Percentiles rank a stretch among this genome's conserved stretches.
These are phyloP conservation scores for Aphodius sticticus DNA, from an alignment of 2,888 invertebrate species.

Conservation along the genomic window DNA sequence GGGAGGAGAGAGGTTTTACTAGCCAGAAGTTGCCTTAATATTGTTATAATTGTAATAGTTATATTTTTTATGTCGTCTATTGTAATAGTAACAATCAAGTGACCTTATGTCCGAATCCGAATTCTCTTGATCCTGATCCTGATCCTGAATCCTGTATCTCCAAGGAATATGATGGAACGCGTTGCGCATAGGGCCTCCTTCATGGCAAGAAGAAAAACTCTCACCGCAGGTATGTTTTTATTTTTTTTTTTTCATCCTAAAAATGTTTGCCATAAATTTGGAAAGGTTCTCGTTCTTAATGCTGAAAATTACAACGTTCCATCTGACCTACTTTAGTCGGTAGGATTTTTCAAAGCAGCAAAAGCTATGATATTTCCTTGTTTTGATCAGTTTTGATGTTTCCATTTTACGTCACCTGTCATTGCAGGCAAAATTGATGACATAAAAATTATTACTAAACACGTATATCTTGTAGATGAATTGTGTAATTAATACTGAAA, in stretches of 20 bases:
- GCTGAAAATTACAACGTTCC: too few species aligned
- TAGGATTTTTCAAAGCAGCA: too few species aligned
- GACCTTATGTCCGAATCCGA: constrained; percentile 52
- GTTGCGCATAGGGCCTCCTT: constrained; percentile 48
- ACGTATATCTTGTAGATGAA: too few species aligned
- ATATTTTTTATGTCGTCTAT: constrained; percentile 10
- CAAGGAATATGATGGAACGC: constrained; percentile 53
- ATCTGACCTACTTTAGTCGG: too few species aligned
- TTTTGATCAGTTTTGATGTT: too few species aligned
- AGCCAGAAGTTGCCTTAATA: constrained; percentile 23
- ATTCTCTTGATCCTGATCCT: not conserved
- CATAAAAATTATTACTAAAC: too few species aligned
- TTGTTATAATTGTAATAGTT: constrained; percentile 8
- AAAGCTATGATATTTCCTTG: too few species aligned
- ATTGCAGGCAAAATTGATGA: too few species aligned
- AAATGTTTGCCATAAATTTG: not conserved
- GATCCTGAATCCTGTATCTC: constrained; percentile 20
- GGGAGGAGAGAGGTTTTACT: not conserved
- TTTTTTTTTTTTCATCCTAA: constrained; percentile 29
- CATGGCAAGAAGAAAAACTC: constrained; percentile 53
- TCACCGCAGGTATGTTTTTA: constrained; percentile 52
- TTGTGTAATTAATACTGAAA: too few species aligned
- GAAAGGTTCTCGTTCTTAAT: too few species aligned
- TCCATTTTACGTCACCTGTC: too few species aligned
- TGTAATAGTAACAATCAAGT: constrained; percentile 41